Percentiles rank a stretch among this genome's conserved stretches.
Conservation (phyloP, 35 echinoderm and acorn worm genomes). For the Eucidaris tribuloides region DNA sequence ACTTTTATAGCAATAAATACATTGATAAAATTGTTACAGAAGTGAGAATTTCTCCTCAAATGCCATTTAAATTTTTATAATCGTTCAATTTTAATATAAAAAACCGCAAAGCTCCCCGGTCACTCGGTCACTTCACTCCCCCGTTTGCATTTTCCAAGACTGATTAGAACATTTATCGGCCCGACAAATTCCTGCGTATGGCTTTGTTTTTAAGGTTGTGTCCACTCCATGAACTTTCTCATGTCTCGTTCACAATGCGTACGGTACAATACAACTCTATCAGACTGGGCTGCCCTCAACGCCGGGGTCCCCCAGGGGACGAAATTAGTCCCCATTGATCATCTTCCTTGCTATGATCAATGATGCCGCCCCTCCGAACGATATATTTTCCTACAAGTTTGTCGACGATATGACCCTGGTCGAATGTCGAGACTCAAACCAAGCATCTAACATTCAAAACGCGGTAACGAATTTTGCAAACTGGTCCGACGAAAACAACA, state of each 20-base stretch:
- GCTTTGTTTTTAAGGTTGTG: too few relatives aligned
- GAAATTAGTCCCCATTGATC: neutral
- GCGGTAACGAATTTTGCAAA: neutral
- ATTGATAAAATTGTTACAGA: too few relatives aligned
- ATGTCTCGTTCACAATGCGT: conserved; percentile 27
- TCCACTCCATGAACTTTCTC: too few relatives aligned
- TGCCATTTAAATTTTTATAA: too few relatives aligned
- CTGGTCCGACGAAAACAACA: conserved; percentile 32
- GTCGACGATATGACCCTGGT: conserved; percentile 47
- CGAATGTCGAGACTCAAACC: neutral
- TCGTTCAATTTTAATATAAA: too few relatives aligned
- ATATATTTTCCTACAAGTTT: conserved; percentile 18
- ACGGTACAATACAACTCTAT: neutral
- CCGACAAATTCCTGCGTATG: too few relatives aligned
- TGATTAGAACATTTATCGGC: too few relatives aligned
- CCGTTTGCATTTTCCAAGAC: too few relatives aligned
- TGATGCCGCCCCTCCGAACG: neutral
- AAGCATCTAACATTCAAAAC: conserved; percentile 13
- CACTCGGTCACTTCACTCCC: too few relatives aligned
- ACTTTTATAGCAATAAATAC: too few relatives aligned
- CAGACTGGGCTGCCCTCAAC: neutral
- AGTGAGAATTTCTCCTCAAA: too few relatives aligned
- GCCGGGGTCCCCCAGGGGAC: conserved; percentile 21
- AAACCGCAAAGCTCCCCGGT: too few relatives aligned
- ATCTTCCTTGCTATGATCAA: neutral